A percentile compares a stretch with the other conserved stretches of the same genome.
Conservation (phyloP, 2,797 vertebrate species). For the Catharus ustulatus region DNA sequence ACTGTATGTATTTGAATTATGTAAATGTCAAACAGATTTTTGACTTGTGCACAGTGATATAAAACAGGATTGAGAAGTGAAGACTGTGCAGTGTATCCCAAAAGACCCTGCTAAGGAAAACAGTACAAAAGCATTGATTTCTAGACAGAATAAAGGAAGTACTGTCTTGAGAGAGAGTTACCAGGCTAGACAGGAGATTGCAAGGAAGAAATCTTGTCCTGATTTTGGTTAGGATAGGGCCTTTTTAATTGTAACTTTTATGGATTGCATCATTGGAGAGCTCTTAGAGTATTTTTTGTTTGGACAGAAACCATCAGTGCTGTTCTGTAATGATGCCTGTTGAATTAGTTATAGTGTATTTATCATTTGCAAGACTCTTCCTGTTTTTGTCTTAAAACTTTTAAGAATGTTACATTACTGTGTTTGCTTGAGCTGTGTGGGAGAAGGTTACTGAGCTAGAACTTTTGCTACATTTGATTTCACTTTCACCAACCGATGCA, state of each 20-base stretch:
- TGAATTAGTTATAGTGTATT: neutral
- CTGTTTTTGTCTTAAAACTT: neutral
- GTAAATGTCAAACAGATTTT: neutral
- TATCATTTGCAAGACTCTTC: neutral
- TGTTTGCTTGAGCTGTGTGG: neutral
- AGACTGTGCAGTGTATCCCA: neutral
- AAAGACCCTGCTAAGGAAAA: neutral
- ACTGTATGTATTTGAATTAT: neutral
- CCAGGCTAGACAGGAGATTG: neutral
- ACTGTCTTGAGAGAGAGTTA: neutral
- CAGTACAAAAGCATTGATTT: neutral
- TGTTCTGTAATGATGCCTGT: neutral
- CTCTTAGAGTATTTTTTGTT: neutral
- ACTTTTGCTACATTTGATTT: neutral
- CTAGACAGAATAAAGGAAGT: neutral
- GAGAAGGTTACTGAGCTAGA: neutral
- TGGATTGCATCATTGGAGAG: fast-evolving
- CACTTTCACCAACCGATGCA: neutral
- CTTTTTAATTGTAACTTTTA: neutral
- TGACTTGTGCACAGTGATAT: neutral
- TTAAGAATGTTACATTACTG: neutral
- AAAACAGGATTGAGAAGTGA: neutral
- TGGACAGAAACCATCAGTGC: neutral
- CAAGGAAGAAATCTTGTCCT: neutral
- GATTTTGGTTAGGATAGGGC: neutral